These are phyloP conservation scores for Pontoporia blainvillei DNA, from an alignment of 2,113 vertebrate species.

Conservation along the genomic window DNA sequence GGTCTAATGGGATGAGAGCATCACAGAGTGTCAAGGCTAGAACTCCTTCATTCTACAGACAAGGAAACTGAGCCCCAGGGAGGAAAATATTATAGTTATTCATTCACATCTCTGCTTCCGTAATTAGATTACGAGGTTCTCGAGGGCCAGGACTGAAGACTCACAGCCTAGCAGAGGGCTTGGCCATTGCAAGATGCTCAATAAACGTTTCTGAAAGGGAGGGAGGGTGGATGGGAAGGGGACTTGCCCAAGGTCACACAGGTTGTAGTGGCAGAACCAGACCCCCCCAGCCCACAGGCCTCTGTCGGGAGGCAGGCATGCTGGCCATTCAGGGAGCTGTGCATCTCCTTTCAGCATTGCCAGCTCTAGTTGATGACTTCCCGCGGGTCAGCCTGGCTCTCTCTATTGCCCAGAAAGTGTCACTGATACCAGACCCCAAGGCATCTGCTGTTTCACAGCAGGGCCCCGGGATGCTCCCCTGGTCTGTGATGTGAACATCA, in stretches of 20 bases:
- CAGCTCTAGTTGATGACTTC: not conserved
- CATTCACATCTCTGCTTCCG: not conserved
- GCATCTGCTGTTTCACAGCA: not conserved
- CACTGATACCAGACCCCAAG: not conserved
- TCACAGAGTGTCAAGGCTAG: not conserved
- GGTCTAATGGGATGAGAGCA: not conserved
- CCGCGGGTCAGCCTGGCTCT: not conserved
- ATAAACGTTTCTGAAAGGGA: not conserved
- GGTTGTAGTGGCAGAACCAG: not conserved
- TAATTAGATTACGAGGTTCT: not conserved
- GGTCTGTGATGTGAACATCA: not conserved
- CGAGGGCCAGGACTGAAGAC: not conserved
- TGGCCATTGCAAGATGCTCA: not conserved
- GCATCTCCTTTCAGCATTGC: not conserved
- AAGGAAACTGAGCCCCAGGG: not conserved
- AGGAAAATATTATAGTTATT: not conserved
- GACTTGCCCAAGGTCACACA: not conserved
- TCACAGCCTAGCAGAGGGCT: not conserved
- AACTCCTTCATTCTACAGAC: not conserved
- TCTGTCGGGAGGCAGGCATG: not conserved
- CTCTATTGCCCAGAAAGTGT: not conserved
- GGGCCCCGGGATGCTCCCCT: not conserved
- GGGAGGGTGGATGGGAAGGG: not conserved
- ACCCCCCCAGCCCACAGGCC: not conserved
- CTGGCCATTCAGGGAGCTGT: not conserved